Percentiles rank a stretch among this genome's conserved stretches.
Conservation (phyloP, 1,140 invertebrate genomes). For the silkworm (Bombyx mori) region ASM3026992v2 NC_085128.1:6297001-6297500, state of each 20-base stretch:
- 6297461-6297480: no score
- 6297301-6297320: background rate
- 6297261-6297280: background rate
- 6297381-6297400: constrained; percentile 2
- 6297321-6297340: background rate
- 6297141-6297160: background rate
- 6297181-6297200: constrained; percentile 4
- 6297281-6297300: background rate
- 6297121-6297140: background rate
- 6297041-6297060: no score
- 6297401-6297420: constrained; percentile 11
- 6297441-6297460: background rate
- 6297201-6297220: constrained; percentile 1
- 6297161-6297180: background rate
- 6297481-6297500: no score
- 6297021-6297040: no score
- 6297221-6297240: constrained; percentile 4
- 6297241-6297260: constrained; percentile 4
- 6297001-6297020: no score
- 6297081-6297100: no score
- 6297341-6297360: background rate
- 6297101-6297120: no score
- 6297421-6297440: constrained; percentile 2
- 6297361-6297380: constrained; percentile 3
- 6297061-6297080: no score